phyloP scores from a whole-genome alignment of 2,113 vertebrate species.

The Microtus montanus region DNA sequence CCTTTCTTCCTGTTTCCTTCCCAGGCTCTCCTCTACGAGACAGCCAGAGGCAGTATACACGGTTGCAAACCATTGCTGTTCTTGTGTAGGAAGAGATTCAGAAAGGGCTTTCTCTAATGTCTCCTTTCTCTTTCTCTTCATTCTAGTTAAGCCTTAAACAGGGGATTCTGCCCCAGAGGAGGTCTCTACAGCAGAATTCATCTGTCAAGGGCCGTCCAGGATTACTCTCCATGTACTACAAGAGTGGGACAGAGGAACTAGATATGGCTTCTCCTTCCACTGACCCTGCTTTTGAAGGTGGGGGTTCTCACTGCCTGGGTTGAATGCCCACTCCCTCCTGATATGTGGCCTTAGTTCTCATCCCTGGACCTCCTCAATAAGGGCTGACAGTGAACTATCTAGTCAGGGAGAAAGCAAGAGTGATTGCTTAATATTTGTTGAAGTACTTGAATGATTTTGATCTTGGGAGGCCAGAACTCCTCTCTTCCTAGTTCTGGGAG shows the following conservation, averaged over 20 bases:
- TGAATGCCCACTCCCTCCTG: not conserved
- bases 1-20: not conserved
- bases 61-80: not conserved
- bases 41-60: not conserved
- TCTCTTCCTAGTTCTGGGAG: not conserved
- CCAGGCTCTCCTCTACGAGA: not conserved
- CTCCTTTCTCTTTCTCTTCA: not conserved
- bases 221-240: not conserved
- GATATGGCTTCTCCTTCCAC: not conserved
- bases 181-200: not conserved
- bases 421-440: not conserved
- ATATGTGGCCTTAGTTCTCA: not conserved
- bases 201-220: not conserved
- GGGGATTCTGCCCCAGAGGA: not conserved
- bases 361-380: not conserved
- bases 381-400: not conserved
- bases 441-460: not conserved
- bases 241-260: not conserved
- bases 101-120: not conserved
- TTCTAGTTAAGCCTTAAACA: not conserved
- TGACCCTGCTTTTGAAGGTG: not conserved
- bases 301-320: not conserved
- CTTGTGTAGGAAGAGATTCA: not conserved
- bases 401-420: constrained; percentile 16
- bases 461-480: not conserved